Conservation (phyloP, 2,797 vertebrate species). For the Sebastes alutus region DNA sequence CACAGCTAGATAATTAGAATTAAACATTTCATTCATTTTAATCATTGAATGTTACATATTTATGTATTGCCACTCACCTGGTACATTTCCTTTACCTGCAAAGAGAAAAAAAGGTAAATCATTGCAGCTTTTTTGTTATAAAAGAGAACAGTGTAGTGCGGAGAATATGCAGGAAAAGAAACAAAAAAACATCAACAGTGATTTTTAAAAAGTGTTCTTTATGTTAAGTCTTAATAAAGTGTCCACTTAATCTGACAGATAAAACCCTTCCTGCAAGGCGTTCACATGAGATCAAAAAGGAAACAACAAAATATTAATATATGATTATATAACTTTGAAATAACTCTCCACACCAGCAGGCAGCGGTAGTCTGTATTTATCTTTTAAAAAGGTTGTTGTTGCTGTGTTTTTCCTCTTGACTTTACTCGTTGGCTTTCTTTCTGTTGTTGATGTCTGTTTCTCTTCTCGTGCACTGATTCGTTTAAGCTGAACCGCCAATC, state of each 20-base stretch:
- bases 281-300: too few relatives aligned
- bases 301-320: too few relatives aligned
- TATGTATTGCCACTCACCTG: background rate
- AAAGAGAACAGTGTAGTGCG: background rate
- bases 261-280: background rate
- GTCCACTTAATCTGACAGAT: background rate
- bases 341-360: too few relatives aligned
- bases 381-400: too few relatives aligned
- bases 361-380: too few relatives aligned
- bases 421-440: too few relatives aligned
- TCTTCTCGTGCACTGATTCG: too few relatives aligned
- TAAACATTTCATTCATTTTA: background rate
- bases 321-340: too few relatives aligned
- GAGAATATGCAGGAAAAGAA: background rate
- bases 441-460: too few relatives aligned
- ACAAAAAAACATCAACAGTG: background rate
- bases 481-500: too few relatives aligned
- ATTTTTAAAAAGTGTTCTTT: background rate
- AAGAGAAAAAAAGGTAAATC: background rate
- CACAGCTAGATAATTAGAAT: background rate
- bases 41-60: background rate
- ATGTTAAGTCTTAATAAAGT: background rate
- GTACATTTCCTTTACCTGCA: conserved; percentile 3
- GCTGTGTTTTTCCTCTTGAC: too few relatives aligned
- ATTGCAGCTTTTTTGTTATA: background rate